These are phyloP conservation scores for Lucilia sericata DNA, from an alignment of 1,140 invertebrate genomes.

Conservation along the genomic window DNA sequence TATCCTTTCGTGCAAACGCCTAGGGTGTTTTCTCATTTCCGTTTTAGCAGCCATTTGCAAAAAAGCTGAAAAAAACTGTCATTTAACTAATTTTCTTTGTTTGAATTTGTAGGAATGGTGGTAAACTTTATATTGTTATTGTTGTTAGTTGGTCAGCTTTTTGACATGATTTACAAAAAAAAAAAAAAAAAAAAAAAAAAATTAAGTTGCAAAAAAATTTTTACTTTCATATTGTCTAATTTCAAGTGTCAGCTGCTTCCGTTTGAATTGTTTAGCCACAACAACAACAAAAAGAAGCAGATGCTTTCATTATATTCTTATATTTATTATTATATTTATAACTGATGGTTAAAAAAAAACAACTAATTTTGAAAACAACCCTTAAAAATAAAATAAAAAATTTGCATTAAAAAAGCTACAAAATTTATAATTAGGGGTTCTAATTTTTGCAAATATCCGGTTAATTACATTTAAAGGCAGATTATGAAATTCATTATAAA, in stretches of 20 bases:
- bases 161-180: constrained; percentile 30
- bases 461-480: too few species aligned
- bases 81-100: not conserved
- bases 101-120: too few species aligned
- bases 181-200: not conserved
- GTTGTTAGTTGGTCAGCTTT: not conserved
- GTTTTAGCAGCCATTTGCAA: not conserved
- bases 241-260: constrained; percentile 24
- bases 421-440: too few species aligned
- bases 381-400: not conserved
- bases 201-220: not conserved
- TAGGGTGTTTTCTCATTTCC: constrained; percentile 23
- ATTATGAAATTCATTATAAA: too few species aligned
- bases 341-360: too few species aligned
- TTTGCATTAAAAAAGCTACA: too few species aligned
- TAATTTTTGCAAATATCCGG: too few species aligned
- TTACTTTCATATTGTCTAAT: not conserved
- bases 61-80: constrained; percentile 26
- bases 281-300: not conserved
- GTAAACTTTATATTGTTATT: not conserved
- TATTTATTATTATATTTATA: too few species aligned
- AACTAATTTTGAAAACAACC: too few species aligned
- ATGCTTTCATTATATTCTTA: not conserved
- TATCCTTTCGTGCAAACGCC: not conserved
- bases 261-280: not conserved